A percentile compares a stretch with the other conserved stretches of the same genome.
Conservation (phyloP, 2,888 invertebrate species). For the Cheilosia scutellata region DNA sequence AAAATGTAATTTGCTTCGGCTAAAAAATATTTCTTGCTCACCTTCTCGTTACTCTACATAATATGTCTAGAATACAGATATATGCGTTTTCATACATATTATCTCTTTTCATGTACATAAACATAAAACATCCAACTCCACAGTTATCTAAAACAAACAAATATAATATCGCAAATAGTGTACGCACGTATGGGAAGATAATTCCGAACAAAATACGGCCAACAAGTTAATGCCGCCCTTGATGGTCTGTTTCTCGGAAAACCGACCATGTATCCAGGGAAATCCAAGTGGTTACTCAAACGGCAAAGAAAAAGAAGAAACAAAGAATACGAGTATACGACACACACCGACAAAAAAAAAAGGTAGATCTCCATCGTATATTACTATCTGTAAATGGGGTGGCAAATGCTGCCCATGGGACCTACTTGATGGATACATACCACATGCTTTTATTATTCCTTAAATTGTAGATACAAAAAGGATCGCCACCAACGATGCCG, state of each 20-base stretch:
- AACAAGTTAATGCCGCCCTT: slow-evolving; percentile 59
- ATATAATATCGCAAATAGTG: slow-evolving; percentile 12
- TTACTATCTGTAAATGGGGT: slow-evolving; percentile 82
- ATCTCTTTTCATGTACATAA: slow-evolving; percentile 1
- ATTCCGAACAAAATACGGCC: slow-evolving; percentile 58
- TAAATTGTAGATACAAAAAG: slow-evolving; percentile 68
- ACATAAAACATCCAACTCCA: slow-evolving; percentile 45
- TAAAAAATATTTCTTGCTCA: no score
- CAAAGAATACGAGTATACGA: not conserved
- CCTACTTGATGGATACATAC: slow-evolving; percentile 83
- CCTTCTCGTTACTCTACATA: not conserved
- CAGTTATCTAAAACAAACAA: slow-evolving; percentile 51
- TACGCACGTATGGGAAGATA: slow-evolving; percentile 6
- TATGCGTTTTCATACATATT: not conserved
- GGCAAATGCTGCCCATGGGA: slow-evolving; percentile 84
- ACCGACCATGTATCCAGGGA: slow-evolving; percentile 71
- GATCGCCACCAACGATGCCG: slow-evolving; percentile 68
- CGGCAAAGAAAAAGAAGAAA: slow-evolving; percentile 16
- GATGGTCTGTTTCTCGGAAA: slow-evolving; percentile 29
- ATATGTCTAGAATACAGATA: no score
- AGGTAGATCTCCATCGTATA: slow-evolving; percentile 75
- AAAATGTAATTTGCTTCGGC: no score
- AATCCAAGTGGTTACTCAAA: slow-evolving; percentile 72
- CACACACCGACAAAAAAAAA: no score
- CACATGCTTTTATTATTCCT: slow-evolving; percentile 82